Base-by-base conservation (phyloP, 2,113 vertebrate genomes). In the Thunnus thynnus region DNA sequence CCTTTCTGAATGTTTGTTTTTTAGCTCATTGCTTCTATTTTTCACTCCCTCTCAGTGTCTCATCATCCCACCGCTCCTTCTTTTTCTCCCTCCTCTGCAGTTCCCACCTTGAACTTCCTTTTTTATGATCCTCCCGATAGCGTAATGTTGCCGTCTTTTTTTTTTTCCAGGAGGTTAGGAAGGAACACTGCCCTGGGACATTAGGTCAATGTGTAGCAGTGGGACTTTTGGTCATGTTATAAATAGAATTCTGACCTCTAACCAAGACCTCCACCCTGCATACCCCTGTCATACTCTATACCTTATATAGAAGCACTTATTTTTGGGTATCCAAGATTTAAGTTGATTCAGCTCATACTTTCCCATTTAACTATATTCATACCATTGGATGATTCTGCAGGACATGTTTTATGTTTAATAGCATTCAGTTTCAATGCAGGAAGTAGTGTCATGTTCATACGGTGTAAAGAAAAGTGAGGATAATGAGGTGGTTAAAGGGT, bases 1-100 rank as follows among this genome's bases (percentile, higher is more conserved):
- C 17, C 25, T 66, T 47, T 46, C 25, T 48, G 14, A 69, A 22
- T 56, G 30, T 75, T 57, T 78, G 64, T 46, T 56, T 70, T 22
- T 81, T 51, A 47, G 10, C 50, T 78, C 46, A 66, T 81, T 84
- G 60, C 9, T 16, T 77, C 10, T 25, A 16, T 54, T 32, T 57
- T 11, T 64, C 20, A 46, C 20, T 58, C 16, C 14, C 51, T 64
- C 48, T 17, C 5, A 41, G 5, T 47, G 30, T 27, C 27, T 51
- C 54, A 13, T 41, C 66, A 18, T 13, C 17, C 25, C 55, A 51
- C 17, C 41, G 3, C 3, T 22, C 5, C 36, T 1, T 48, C 7
- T 3, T 13, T 22, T 51, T 16, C 32, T 8, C 5, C 2, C 5
- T 11, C 3, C 30, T 14, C 32, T 18, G 14, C 14, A 36, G 11